Base-by-base conservation (phyloP, 64 coral and sea anemone species). In the Exaiptasia diaphana region DNA sequence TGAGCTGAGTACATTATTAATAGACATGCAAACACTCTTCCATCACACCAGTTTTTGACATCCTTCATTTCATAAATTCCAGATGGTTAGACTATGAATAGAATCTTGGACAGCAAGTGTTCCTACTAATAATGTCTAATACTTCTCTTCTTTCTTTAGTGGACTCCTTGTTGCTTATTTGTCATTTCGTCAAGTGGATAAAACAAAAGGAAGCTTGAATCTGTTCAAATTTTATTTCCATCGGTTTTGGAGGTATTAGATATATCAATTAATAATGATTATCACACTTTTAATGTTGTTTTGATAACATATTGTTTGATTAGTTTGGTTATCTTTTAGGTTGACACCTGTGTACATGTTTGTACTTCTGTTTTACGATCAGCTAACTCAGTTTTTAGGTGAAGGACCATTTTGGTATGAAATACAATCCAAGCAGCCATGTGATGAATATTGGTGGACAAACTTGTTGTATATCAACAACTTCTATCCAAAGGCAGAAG, bases 401-500 rank as follows among this genome's bases (percentile, higher is more conserved):
- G 74, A 87, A 20, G 88, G 87, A 35, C 93, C 93, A 0, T 8
- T 77, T 15, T 97, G 93, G 93, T 81, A 50, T 57, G 18, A 9
- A 17, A 17, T 15, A 1, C 75, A 87, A 22, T 3, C 3, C 0
- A 50, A 71, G 5, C 21, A 45, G 25, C 11, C 3, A 0, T 97
- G 93, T 64, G 59, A 39, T 13, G 82, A 87, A 27, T 82, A 90
- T 41, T 97, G 93, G 93, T 96, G 93, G 93, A 96, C 93, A 12
- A 96, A 96, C 54, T 49, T 96, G 3, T 41, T 96, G 12, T 97
- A 97, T 55, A 97, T 97, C 61, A 97, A 97, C 76, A 97, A 97
- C 20, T 90, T 97, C 50, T 97, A 91, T 44, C 87, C 93, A 50
- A 20, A 14, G 20, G 46, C 11, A 50, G 0, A 50, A 11, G 20